Base-by-base conservation (phyloP, 2,888 invertebrate species). In the Chalcis sispes region DNA sequence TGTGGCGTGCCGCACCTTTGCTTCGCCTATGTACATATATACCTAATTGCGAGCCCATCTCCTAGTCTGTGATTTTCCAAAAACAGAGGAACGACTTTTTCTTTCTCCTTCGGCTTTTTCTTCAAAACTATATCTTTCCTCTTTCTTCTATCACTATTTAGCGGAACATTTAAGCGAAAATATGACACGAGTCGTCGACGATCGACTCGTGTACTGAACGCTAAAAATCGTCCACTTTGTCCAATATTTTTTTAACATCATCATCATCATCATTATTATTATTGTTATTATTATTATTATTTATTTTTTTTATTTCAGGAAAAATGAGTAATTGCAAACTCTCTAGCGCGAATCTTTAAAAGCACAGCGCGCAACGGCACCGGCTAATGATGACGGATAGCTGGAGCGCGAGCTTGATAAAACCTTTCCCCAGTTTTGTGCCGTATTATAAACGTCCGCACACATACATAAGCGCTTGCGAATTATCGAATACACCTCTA, bases 1-100 rank as follows among this genome's bases (percentile, higher is more conserved):
- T 79, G 67, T 80, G 66, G 80, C 80, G 80, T 80, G 80, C 18
- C 27, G n/a, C 73, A 61, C 62, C 70, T 75, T 42, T 13, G 42
- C 13, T 15, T n/a, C 15, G 15, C 42, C 42, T 42, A 42, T 42
- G n/a, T n/a, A n/a, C n/a, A n/a, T n/a, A n/a, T 42, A 42, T 42
- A 13, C 13, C 15, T 13, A 13, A 42, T 79, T 77, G 46, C 64
- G 66, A 40, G 50, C 42, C 32, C 56, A 18, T 56, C 56, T 48
- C 48, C 62, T n/a, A 4, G 18, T 25, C 40, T 42, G 42, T 48
- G 64, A 64, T 64, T 64, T 64, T 64, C 64, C 48, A 29, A 29
- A 48, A 48, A 64, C n/a, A 40, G 52, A 32, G 4, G 52, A 42
- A n/a, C n/a, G 59, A 36, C 13, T 20, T 20, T 18, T 25, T 23